phyloP scores from a whole-genome alignment of 2,113 vertebrate species.

The Morone chrysops region DNA sequence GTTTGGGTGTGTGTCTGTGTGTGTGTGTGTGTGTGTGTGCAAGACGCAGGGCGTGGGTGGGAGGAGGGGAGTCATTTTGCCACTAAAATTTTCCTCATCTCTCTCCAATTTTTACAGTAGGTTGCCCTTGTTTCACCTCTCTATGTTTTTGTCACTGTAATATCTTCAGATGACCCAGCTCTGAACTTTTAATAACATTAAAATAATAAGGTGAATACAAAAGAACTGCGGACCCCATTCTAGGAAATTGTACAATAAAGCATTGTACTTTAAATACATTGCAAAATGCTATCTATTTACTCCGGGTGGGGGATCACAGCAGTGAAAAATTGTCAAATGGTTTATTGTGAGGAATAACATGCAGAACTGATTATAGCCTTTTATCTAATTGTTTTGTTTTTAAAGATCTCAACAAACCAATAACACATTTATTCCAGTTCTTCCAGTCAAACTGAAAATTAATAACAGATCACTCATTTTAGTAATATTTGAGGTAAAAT shows the following conservation, averaged over 20 bases:
- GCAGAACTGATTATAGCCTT: neutral
- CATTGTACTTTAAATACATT: conserved; percentile 7
- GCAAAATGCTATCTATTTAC: conserved; percentile 27
- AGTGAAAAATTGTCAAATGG: neutral
- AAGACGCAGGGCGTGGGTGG: neutral
- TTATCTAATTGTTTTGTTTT: neutral
- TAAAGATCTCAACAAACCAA: neutral
- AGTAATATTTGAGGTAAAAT: no score
- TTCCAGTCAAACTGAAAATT: no score
- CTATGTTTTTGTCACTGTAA: conserved; percentile 11
- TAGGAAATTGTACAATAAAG: neutral
- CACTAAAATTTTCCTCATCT: conserved; percentile 17
- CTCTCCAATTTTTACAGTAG: conserved; percentile 22
- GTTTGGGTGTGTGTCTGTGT: neutral
- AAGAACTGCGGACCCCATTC: conserved; percentile 16
- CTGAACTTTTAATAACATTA: conserved; percentile 45
- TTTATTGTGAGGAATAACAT: neutral
- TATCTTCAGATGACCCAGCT: conserved; percentile 19
- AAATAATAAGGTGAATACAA: conserved; percentile 37
- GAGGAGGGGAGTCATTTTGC: neutral
- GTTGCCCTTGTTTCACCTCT: conserved; percentile 26
- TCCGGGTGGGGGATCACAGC: neutral
- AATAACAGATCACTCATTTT: no score
- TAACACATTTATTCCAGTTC: neutral
- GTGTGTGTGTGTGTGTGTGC: neutral